phyloP scores from a whole-genome alignment of 2,113 vertebrate genomes.

The Aramus guarauna region DNA sequence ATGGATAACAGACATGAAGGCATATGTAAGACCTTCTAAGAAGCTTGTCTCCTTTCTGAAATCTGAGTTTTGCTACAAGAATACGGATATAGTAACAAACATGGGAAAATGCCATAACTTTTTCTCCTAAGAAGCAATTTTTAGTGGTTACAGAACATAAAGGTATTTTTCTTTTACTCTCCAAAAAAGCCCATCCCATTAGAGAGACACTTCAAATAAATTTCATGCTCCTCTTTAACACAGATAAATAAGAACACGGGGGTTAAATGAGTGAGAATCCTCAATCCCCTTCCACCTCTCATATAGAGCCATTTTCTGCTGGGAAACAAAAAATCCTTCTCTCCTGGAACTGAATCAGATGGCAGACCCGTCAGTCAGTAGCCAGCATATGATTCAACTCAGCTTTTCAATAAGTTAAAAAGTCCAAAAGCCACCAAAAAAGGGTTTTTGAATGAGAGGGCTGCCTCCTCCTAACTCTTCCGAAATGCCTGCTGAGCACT shows the following conservation, averaged over 20 bases:
- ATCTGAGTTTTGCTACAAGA: not conserved
- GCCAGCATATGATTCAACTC: conserved; percentile 73
- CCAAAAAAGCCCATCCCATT: not conserved
- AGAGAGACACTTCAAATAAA: conserved; percentile 32
- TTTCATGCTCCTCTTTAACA: conserved; percentile 30
- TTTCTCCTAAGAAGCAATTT: conserved; percentile 10
- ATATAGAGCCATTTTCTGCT: conserved; percentile 52
- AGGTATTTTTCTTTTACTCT: conserved; percentile 29
- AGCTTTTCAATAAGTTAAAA: conserved; percentile 61
- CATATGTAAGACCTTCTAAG: not conserved
- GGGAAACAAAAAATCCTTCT: conserved; percentile 72
- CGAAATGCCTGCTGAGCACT: conserved; percentile 30
- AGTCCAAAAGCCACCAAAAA: conserved; percentile 64
- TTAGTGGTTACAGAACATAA: conserved; percentile 47
- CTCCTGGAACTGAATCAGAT: conserved; percentile 74
- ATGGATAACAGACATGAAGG: not conserved
- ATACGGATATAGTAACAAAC: not conserved
- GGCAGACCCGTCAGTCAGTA: conserved; percentile 66
- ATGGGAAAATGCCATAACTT: not conserved
- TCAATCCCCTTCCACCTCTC: conserved; percentile 58
- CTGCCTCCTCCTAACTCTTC: conserved; percentile 1
- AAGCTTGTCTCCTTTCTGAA: not conserved
- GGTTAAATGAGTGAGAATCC: conserved; percentile 60
- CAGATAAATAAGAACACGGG: conserved; percentile 3
- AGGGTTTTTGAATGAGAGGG: conserved; percentile 35